Evolutionary conservation across 2,888 invertebrate species (phyloP), one percentile per base, ranked within the genome.

Genomic region (Crossocerus cetratus): DNA sequence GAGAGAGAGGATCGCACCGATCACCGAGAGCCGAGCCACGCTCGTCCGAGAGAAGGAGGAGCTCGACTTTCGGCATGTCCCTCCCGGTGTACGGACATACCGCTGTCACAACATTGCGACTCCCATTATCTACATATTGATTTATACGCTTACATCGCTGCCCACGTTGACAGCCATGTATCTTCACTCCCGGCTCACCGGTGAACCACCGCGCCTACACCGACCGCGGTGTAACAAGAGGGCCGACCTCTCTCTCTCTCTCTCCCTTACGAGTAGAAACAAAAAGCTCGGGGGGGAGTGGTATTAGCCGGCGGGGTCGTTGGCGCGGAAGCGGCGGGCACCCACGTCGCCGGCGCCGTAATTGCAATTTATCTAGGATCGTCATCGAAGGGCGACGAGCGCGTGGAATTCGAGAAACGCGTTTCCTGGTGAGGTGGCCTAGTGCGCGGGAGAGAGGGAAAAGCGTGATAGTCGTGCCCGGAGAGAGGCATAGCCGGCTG

Each of bases 341-440:
- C 16, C 49, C 44, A 14, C 53, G 56, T 53, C n/a, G 16, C 0
- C 18, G n/a, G 1, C 2, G 4, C 59, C 45, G 57, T 57, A 65
- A 73, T 73, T 64, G 65, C 56, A 44, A 69, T 69, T 61, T 69
- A 74, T 66, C 60, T 45, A 44, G 44, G 53, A 60, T 54, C 57
- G 63, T 63, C 53, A 42, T 44, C 57, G 57, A 55, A 14, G 57
- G 45, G 4, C 2, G 32, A 58, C 21, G 23, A 61, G 20, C 22
- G 44, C 32, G 16, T 60, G 42, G 57, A 65, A 72, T 67, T 53
- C 45, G 66, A 69, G 59, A 65, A 62, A 43, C 66, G 57, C 44
- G 44, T 64, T 43, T 68, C 67, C 62, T n/a, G 60, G 16, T 62
- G 62, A n/a, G n/a, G n/a, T 11, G 49, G 13, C 13, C 21, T 4